Percentiles rank a stretch among this genome's conserved stretches.
Conservation (phyloP, 2,113 vertebrate species). For the Esox niger region DNA sequence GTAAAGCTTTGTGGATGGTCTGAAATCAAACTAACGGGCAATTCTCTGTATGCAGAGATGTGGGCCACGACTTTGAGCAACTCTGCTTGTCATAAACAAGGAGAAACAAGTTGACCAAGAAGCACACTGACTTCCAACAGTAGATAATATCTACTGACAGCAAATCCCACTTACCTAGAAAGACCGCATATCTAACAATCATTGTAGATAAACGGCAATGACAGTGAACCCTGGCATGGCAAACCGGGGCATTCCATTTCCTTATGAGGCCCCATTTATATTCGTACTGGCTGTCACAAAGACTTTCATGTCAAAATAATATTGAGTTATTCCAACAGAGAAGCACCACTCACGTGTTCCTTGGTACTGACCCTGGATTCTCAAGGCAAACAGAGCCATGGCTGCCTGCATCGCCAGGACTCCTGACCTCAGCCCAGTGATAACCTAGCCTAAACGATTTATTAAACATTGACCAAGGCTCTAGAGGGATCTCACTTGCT, state of each 20-base stretch:
- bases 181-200: conserved; percentile 47
- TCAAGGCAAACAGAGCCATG: conserved; percentile 17
- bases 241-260: conserved; percentile 59
- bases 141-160: conserved; percentile 47
- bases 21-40: not conserved
- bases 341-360: conserved; percentile 34
- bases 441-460: conserved; percentile 6
- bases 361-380: conserved; percentile 44
- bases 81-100: not conserved
- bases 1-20: not conserved
- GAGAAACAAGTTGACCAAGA: too few species aligned
- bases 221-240: conserved; percentile 57
- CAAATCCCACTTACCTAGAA: conserved; percentile 60
- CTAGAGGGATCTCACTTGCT: not conserved
- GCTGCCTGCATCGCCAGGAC: not conserved
- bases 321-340: conserved; percentile 47
- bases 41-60: not conserved
- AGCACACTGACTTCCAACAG: conserved; percentile 10
- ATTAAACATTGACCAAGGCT: conserved; percentile 30
- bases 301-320: conserved; percentile 57
- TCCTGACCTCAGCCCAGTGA: conserved; percentile 35
- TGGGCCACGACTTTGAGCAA: not conserved
- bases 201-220: conserved; percentile 46
- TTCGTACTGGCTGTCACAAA: conserved; percentile 59
- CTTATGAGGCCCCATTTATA: conserved; percentile 53